Evolutionary conservation across 1,140 invertebrate genomes (phyloP), one percentile per base, ranked within the genome.

Genomic region (Drosophila yakuba): DNA sequence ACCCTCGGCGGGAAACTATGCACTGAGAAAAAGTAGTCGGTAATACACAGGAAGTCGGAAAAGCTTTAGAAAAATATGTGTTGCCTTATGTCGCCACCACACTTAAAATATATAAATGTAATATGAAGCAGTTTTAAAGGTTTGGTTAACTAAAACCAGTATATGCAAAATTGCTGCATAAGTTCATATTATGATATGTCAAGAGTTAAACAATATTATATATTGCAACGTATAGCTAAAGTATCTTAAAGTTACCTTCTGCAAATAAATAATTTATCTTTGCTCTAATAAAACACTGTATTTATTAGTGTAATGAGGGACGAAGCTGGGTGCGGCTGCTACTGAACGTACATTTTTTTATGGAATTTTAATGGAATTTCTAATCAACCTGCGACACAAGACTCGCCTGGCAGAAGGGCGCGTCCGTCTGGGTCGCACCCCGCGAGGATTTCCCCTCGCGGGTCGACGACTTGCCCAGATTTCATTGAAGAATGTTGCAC

Each of bases 311-410:
- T 45, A 68, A 15, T 32, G 10, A 14, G 6, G 62, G 14, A 41
- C 67, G 60, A 39, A 71, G 60, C 20, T 55, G 62, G 62, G 62
- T 20, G 82, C 56, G 82, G 75, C 79, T 35, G 67, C 61, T 57
- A 68, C 74, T 43, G 74, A 47, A 45, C 51, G 45, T 58, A 67
- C 55, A 84, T 64, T 84, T 85, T 84, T 85, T 81, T 88, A 69
- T 64, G 71, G 79, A 86, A 88, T 86, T 82, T 88, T 86, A 86
- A 86, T 86, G 82, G 75, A 88, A 88, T 86, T 86, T 86, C 82
- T 86, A 86, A 86, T 86, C 82, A 86, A 86, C 82, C 82, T 86
- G 82, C 78, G 61, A 43, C 64, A 50, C 59, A 62, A 52, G 50
- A 48, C 36, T 44, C 57, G 25, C 14, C 62, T 10, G 50, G 62